Evolutionary conservation across 2,888 invertebrate genomes (phyloP), one percentile per base, ranked within the genome.

Genomic region (Drosophila pegasa): DNA sequence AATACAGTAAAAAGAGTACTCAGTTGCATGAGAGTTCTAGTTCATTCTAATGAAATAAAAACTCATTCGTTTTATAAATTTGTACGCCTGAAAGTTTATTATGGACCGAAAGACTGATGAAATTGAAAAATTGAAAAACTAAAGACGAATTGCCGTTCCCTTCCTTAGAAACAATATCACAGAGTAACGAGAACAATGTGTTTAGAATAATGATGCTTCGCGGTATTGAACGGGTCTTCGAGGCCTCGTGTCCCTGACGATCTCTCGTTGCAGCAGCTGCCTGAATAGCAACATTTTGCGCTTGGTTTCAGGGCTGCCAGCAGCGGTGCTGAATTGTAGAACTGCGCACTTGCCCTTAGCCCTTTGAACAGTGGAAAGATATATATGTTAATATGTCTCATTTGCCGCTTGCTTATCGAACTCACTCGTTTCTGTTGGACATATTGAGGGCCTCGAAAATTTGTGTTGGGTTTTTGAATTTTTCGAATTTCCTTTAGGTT

Each of bases 241-340:
- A 29, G 80, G 55, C 20, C 50, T 38, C 8, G 25, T 8, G 1
- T 82, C 83, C 6, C 48, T 43, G 4, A 5, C 10, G 5, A 75
- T 18, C 20, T 86, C 80, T 18, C 54, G 60, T 6, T 65, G 14
- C 3, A 84, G 40, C 18, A 84, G 27, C 18, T 70, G 60, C 33
- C 33, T 66, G 14, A 48, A 84, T 14, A 84, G 77, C 47, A 88
- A 41, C 83, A 84, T 77, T 57, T 88, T 84, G 2, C 68, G 59
- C 6, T 25, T 67, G 1, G 80, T 82, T 37, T 74, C 83, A 0
- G 69, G 69, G 0, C 55, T 56, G 20, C 80, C 80, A 3, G 57
- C 37, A n/a, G 60, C 65, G 8, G 88, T 62, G 20, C 88, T 84
- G 20, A 84, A 84, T 33, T 87, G 70, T 0, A 82, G 29, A 0